Evolutionary conservation across 2,888 invertebrate genomes (phyloP).

Genomic region (Uropetala carovei): DNA sequence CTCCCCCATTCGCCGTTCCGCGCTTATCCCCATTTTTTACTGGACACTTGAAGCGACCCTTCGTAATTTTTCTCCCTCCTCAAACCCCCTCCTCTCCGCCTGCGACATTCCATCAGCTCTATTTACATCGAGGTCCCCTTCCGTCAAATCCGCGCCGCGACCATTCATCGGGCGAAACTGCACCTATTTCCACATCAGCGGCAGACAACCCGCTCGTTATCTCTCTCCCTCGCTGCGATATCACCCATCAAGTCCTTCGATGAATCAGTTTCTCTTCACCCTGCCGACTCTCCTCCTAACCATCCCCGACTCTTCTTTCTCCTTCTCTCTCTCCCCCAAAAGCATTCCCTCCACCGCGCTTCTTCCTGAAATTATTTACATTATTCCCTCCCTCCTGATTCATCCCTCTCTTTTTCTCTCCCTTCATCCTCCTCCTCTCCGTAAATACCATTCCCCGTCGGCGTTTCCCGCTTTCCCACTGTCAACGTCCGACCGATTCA

Average conservation of each 20-base stretch:
- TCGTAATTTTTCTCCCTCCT: not conserved
- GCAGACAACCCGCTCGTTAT: slow-evolving; percentile 24
- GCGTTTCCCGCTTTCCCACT: not conserved
- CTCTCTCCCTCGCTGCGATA: not conserved
- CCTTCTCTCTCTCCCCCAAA: not conserved
- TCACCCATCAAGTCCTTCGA: slow-evolving; percentile 11
- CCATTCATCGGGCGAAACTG: not conserved
- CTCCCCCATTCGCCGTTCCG: not conserved
- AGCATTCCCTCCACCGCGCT: not conserved
- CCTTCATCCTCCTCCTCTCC: too few relatives aligned
- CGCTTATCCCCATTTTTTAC: not conserved
- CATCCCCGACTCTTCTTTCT: not conserved
- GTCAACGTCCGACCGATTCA: slow-evolving; percentile 4
- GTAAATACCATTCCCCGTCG: not conserved
- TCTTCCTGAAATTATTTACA: too few relatives aligned
- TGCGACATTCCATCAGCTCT: not conserved
- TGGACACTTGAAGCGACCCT: not conserved
- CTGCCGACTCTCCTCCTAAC: not conserved
- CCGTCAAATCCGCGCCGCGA: not conserved
- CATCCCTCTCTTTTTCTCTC: too few relatives aligned
- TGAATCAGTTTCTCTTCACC: not conserved
- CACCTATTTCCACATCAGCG: slow-evolving; percentile 32
- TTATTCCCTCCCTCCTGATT: too few relatives aligned
- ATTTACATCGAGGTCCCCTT: not conserved
- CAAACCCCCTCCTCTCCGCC: not conserved